Base-by-base conservation (phyloP, 2,797 vertebrate genomes). In the Melanotaenia parkinsoni region DNA sequence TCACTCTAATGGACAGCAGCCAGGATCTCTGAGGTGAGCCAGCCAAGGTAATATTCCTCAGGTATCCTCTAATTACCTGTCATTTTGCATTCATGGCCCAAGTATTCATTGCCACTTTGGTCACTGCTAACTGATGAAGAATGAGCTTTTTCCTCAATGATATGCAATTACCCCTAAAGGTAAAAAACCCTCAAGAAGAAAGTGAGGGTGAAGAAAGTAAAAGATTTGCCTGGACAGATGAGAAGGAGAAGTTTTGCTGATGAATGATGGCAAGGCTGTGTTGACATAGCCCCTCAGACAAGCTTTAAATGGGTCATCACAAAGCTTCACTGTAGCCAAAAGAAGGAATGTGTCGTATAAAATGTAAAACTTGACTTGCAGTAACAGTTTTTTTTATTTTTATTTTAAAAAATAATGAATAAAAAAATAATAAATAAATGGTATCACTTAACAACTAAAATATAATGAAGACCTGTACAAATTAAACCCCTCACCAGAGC, bases 41-140 rank as follows among this genome's bases (percentile, higher is more conserved):
- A 59, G 76, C 76, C 76, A 86, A 82, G 77, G 81, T 89, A 90
- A 90, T 93, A 84, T 81, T 91, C 84, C 84, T 89, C 89, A 93
- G 90, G 92, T 91, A 88, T 81, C 51, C 84, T 87, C 86, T 94
- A 93, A 95, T 94, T 93, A 93, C 87, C 79, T 67, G 74, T 76
- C 86, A 94, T 93, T 92, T 90, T 84, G 83, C 91, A 93, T 93
- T 92, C 90, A 94, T 92, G 90, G 86, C 43, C 53, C 67, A 85
- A 61, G 84, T 87, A 87, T 92, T 90, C 85, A 89, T 93, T 86
- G 81, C 62, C 75, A 40, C 73, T 81, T 82, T 76, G 51, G 74
- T 81, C 83, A 79, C 77, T 64, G 70, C 76, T 83, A 74, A 66
- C 53, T 62, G 82, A 70, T 72, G 76, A 78, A 70, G 16, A 63